Conservation (phyloP, 2,797 vertebrate species). For the Mus caroli region DNA sequence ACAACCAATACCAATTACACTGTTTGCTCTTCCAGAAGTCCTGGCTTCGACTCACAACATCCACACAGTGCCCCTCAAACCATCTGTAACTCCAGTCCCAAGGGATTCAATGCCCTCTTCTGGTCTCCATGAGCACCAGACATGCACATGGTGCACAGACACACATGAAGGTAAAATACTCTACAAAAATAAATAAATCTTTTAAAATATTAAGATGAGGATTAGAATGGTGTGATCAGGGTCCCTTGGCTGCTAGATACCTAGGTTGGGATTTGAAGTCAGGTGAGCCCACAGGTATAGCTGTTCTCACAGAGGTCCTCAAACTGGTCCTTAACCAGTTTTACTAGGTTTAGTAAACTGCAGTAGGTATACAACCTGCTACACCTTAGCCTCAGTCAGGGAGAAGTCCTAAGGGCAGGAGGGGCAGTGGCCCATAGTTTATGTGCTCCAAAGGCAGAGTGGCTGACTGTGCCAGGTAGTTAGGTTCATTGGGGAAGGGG, state of each 20-base stretch:
- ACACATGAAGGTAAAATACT: not conserved
- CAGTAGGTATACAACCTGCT: not conserved
- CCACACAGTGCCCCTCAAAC: not conserved
- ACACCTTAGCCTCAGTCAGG: not conserved
- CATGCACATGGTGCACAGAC: not conserved
- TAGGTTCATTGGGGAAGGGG: not conserved
- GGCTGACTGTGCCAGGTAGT: not conserved
- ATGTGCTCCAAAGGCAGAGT: not conserved
- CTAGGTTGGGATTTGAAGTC: not conserved
- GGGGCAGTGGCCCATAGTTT: not conserved
- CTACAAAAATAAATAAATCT: not conserved
- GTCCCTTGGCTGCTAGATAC: not conserved
- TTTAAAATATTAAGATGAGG: not conserved
- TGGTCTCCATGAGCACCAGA: not conserved
- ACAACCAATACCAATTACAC: not conserved
- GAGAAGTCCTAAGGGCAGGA: not conserved
- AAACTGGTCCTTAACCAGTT: not conserved
- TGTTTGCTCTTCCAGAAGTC: not conserved
- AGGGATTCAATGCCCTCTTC: not conserved
- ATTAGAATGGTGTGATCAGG: too few species aligned
- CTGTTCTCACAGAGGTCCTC: not conserved
- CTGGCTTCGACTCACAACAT: not conserved
- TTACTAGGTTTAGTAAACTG: not conserved
- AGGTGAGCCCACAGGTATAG: not conserved
- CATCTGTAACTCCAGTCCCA: not conserved